phyloP scores from a whole-genome alignment of 1,140 invertebrate genomes.

The Aricia agestis region DNA sequence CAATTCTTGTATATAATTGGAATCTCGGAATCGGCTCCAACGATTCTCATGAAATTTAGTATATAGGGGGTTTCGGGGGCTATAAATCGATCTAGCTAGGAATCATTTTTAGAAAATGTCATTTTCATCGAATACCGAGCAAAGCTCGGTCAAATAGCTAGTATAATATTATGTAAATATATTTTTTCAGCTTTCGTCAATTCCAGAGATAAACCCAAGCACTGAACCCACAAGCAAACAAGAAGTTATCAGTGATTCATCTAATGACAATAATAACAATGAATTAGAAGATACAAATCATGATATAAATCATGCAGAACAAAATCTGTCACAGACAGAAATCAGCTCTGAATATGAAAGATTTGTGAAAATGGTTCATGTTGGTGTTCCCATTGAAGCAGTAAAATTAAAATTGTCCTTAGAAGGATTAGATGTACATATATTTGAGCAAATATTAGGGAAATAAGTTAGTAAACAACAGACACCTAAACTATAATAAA shows the following conservation, averaged over 20 bases:
- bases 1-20: no score
- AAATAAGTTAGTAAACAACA: conserved; percentile 18
- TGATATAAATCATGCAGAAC: conserved; percentile 25
- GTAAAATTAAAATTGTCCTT: conserved; percentile 89
- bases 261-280: conserved; percentile 9
- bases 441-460: conserved; percentile 83
- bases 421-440: conserved; percentile 86
- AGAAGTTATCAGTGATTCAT: conserved; percentile 18
- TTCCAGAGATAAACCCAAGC: conserved; percentile 78
- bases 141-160: no score
- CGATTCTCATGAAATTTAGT: no score
- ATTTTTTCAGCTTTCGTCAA: conserved; percentile 80
- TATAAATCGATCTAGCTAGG: no score
- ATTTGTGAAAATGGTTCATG: conserved; percentile 92
- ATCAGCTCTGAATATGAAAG: conserved; percentile 83
- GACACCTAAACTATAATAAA: background rate
- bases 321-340: background rate
- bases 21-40: no score
- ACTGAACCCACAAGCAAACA: conserved; percentile 19
- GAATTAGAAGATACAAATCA: conserved; percentile 23
- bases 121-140: no score
- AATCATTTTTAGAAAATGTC: no score
- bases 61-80: no score
- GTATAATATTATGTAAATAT: no score
- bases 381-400: conserved; percentile 87